Base-by-base conservation (phyloP, 2,888 invertebrate species). In the Thecocarcelia acutangulata region DNA sequence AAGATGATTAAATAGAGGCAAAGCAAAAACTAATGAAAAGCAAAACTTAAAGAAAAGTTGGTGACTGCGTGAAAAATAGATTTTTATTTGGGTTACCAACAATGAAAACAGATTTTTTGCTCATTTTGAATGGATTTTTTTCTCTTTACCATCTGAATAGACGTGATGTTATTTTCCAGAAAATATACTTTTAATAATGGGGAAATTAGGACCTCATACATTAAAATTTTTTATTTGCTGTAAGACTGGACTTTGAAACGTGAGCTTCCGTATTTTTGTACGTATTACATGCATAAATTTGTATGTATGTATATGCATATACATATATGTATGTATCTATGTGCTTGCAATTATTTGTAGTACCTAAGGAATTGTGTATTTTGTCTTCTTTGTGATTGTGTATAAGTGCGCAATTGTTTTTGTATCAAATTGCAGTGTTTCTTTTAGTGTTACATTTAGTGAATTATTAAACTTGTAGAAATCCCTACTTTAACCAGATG, bases 191-290 rank as follows among this genome's bases (percentile, higher is more conserved):
- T 17, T 19, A 74, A 9, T 68, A 5, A 37, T 56, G 17, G 12
- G 19, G 42, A 21, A 1, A 44, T 15, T n/a, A 2, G 8, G 40
- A 33, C 8, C 33, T 15, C 4, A 42, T n/a, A 15, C 21, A 59
- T n/a, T 54, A 54, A 3, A 40, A 5, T 24, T 37, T 59, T 61
- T 5, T 1, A n/a, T 40, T 59, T 64, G 9, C 15, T 15, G 15
- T 2, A 58, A 58, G 56, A 54, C 76, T 81, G 81, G 68, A 81
- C 81, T 81, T 81, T 81, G 81, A 73, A 58, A 63, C 68, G 28
- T 68, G 56, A 66, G 63, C 74, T 73, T 61, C 69, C 24, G 28
- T 44, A 42, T 61, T 48, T 33, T 33, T 33, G 33, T 33, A 9
- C 9, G 8, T 33, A 28, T 28, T 59, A 42, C 8, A 56, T 37